phyloP scores from a whole-genome alignment of 2,888 invertebrate species.

The Drosophila rubida region DNA sequence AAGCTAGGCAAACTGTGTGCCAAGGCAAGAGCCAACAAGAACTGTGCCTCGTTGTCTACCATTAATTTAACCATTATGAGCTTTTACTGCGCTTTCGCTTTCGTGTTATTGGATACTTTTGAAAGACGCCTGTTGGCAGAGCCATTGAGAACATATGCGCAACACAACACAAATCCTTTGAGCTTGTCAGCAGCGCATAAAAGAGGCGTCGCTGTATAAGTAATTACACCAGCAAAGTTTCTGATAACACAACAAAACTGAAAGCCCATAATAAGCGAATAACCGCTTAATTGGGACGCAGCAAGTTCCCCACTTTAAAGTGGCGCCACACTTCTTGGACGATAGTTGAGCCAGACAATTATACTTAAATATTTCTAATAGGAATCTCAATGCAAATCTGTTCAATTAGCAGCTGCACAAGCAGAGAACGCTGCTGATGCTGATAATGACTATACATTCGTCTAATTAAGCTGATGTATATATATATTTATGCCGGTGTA shows the following conservation, averaged over 20 bases:
- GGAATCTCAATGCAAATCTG: constrained; percentile 8
- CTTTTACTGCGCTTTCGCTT: constrained; percentile 68
- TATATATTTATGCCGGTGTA: constrained; percentile 1
- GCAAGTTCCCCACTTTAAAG: constrained; percentile 14
- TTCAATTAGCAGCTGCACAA: constrained; percentile 9
- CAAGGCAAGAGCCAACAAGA: constrained; percentile 2
- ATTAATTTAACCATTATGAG: constrained; percentile 75
- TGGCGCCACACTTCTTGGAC: neutral
- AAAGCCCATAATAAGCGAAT: constrained; percentile 50
- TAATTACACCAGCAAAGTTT: constrained; percentile 73
- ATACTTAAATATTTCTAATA: constrained; percentile 22
- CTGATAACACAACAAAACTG: constrained; percentile 54
- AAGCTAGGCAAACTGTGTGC: neutral
- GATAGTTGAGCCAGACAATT: constrained; percentile 2
- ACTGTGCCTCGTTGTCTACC: constrained; percentile 44
- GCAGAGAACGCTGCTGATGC: neutral
- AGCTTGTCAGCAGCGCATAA: constrained; percentile 38
- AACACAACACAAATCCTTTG: constrained; percentile 48
- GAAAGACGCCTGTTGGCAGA: constrained; percentile 42
- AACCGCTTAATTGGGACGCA: constrained; percentile 35
- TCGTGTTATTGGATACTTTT: constrained; percentile 76
- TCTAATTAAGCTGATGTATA: constrained; percentile 15
- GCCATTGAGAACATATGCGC: constrained; percentile 73
- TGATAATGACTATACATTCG: constrained; percentile 7
- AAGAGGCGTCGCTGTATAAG: constrained; percentile 31